Evolutionary conservation across 1,140 invertebrate species (phyloP), one percentile per base, ranked within the genome.

Genomic region (Eueides isabella): DNA sequence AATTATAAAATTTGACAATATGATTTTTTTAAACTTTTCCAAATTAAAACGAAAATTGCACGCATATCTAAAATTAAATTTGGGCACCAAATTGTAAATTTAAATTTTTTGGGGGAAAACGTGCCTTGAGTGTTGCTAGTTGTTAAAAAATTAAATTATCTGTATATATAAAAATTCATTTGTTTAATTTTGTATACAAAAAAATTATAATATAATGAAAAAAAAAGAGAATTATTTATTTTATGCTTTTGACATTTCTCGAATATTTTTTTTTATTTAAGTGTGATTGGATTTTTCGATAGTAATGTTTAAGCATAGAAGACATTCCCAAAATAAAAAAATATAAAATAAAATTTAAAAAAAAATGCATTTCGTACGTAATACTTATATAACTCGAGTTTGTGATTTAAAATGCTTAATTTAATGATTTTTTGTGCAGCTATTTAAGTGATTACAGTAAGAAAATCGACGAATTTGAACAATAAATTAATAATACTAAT

Each of bases 301-400:
- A 48, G 41, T 48, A 48, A 48, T 11, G 41, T 48, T 48, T 48
- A 48, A 23, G 41, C 41, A 11, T 48, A 55, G 29, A 44, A n/a
- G n/a, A 71, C 70, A 71, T 71, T 71, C 62, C 70, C 70, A 33
- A 71, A 55, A 48, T 65, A 31, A 63, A 63, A 19, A 71, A 48
- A 41, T 48, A 48, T 23, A 19, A n/a, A n/a, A n/a, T 23, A 48
- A 44, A 64, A 63, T 26, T 19, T 2, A 2, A 41, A 72, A 65
- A 65, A 66, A 72, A 61, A 66, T 66, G 30, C 63, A 67, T 66
- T 72, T 72, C 19, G 44, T 72, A 72, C 33, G 44, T 72, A 72
- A 48, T 61, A 63, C 38, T 61, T 19, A 48, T 19, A 48, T 72
- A 67, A 67, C n/a, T 65, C 61, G 5, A 16, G 63, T 63, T 64